Evolutionary conservation across 1,140 invertebrate genomes (phyloP).

Genomic region (Panagrolaimus sp.): DNA sequence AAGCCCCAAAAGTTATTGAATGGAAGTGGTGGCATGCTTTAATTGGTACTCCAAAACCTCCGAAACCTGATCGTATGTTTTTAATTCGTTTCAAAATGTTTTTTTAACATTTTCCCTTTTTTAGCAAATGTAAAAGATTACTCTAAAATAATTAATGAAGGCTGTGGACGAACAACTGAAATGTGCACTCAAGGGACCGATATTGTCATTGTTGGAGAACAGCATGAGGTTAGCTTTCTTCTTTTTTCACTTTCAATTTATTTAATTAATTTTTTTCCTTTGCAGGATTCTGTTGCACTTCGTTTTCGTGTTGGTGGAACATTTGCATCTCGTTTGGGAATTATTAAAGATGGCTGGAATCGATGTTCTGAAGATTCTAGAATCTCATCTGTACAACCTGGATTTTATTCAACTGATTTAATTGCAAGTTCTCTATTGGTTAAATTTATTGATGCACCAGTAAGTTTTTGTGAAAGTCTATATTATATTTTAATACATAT

Average conservation of each 20-base stretch:
- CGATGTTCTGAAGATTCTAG: neutral
- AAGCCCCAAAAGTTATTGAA: neutral
- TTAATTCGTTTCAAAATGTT: neutral
- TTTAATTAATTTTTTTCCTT: conserved; percentile 12
- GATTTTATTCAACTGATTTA: conserved; percentile 3
- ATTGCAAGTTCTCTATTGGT: neutral
- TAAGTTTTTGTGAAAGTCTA: neutral
- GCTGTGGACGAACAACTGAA: conserved; percentile 12
- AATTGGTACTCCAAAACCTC: neutral
- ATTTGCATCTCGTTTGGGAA: neutral
- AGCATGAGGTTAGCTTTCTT: conserved; percentile 6
- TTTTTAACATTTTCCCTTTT: neutral
- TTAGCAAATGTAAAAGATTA: conserved; percentile 1
- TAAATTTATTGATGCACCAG: conserved; percentile 9
- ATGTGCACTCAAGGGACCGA: conserved; percentile 15
- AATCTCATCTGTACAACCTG: neutral
- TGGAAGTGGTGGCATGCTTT: neutral
- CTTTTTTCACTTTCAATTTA: neutral
- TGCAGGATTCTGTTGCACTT: neutral
- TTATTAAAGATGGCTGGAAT: neutral
- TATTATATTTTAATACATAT: neutral
- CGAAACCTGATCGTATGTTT: neutral
- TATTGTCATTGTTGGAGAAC: conserved; percentile 17
- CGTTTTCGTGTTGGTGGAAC: conserved; percentile 7
- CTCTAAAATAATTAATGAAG: conserved; percentile 16